Percentiles rank a stretch among this genome's conserved stretches.
Conservation (phyloP, 2,797 vertebrate genomes). For the Sebastes itinus region DNA sequence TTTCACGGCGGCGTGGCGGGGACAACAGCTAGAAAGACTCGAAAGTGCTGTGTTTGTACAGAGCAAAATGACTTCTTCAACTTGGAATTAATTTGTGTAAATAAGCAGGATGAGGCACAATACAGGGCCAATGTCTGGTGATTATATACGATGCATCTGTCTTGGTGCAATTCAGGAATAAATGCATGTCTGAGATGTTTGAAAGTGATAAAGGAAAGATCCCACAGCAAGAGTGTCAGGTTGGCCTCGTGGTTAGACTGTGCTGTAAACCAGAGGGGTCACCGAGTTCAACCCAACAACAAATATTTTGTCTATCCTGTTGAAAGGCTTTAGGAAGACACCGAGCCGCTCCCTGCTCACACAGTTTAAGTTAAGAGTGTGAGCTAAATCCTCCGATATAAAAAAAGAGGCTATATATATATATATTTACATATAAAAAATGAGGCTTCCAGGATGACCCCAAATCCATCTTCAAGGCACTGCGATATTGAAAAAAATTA, state of each 20-base stretch:
- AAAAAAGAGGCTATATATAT: slow-evolving; percentile 1
- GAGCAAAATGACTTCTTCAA: slow-evolving; percentile 2
- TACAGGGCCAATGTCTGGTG: background rate
- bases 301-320: background rate
- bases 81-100: slow-evolving; percentile 5
- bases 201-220: background rate
- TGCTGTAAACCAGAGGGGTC: background rate
- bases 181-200: slow-evolving; percentile 1
- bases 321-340: slow-evolving; percentile 5
- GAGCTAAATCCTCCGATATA: slow-evolving; percentile 13
- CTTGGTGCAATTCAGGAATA: slow-evolving; percentile 21
- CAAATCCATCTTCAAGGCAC: slow-evolving; percentile 20
- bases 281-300: background rate
- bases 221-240: background rate
- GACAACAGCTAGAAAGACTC: background rate
- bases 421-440: background rate
- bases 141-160: background rate
- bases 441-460: background rate
- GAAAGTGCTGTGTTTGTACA: slow-evolving; percentile 8
- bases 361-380: background rate
- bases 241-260: background rate
- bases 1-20: background rate
- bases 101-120: slow-evolving; percentile 12
- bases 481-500: background rate
- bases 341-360: background rate